phyloP scores from a whole-genome alignment of 1,140 invertebrate genomes.

The Sinonovacula constricta region DNA sequence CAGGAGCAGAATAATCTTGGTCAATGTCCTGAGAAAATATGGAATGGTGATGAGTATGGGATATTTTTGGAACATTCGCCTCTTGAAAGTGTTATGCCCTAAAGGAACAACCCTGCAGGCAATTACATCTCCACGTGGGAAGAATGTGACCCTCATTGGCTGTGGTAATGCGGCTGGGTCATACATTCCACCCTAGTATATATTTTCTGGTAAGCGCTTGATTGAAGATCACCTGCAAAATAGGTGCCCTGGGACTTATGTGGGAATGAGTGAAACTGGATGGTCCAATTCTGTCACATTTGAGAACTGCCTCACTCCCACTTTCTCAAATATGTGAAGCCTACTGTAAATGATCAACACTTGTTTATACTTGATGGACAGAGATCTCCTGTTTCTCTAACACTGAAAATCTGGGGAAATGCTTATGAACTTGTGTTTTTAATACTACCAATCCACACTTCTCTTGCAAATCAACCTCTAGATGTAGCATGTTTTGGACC shows the following conservation, averaged over 20 bases:
- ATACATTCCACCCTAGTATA: slow-evolving; percentile 22
- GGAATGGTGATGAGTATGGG: slow-evolving; percentile 42
- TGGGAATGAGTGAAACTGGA: slow-evolving; percentile 2
- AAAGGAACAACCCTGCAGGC: slow-evolving; percentile 4
- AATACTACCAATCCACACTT: slow-evolving; percentile 29
- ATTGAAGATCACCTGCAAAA: slow-evolving; percentile 4
- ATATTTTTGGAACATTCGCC: slow-evolving; percentile 21
- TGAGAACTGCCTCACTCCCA: not conserved
- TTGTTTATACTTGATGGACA: slow-evolving; percentile 46
- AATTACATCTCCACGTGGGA: slow-evolving; percentile 11
- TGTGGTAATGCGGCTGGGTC: slow-evolving; percentile 23
- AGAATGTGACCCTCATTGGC: slow-evolving; percentile 25
- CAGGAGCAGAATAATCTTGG: too few relatives aligned
- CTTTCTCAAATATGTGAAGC: slow-evolving; percentile 15
- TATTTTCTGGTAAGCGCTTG: slow-evolving; percentile 20
- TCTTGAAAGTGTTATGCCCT: slow-evolving; percentile 2
- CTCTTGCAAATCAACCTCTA: slow-evolving; percentile 20
- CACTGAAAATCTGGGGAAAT: slow-evolving; percentile 26
- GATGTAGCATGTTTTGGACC: slow-evolving; percentile 39
- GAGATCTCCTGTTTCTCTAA: slow-evolving; percentile 6
- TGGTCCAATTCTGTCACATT: slow-evolving; percentile 8
- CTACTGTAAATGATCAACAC: too few relatives aligned
- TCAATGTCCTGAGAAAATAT: slow-evolving; percentile 17
- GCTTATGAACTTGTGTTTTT: slow-evolving; percentile 11
- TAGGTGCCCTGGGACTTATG: slow-evolving; percentile 6